These are phyloP conservation scores for Vombatus ursinus DNA, from an alignment of 2,113 vertebrate genomes.

Conservation along the genomic window DNA sequence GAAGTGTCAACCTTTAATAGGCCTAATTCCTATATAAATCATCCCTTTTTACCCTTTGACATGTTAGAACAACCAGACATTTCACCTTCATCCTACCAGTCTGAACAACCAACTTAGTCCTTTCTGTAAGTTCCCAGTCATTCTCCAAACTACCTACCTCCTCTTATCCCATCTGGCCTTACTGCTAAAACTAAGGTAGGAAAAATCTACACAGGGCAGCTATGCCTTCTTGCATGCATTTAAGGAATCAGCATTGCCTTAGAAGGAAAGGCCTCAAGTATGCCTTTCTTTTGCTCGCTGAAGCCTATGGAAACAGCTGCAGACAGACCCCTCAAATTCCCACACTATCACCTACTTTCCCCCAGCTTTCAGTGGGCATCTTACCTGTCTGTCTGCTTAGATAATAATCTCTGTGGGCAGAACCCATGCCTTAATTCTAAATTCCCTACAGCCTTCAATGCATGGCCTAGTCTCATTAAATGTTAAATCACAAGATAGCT, in stretches of 20 bases:
- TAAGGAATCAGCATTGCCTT: conserved; percentile 7
- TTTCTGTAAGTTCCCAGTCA: background rate
- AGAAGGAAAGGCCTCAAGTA: conserved; percentile 20
- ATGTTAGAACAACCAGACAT: background rate
- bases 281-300: background rate
- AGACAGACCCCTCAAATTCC: background rate
- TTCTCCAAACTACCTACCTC: background rate
- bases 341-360: background rate
- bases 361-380: background rate
- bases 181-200: conserved; percentile 9
- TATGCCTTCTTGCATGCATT: background rate
- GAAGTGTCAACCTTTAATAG: background rate
- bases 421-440: conserved; percentile 26
- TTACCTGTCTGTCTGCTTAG: conserved; percentile 2
- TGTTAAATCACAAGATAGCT: background rate
- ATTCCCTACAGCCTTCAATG: background rate
- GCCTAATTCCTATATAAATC: background rate
- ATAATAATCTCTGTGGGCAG: background rate
- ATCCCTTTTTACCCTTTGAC: background rate
- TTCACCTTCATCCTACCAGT: background rate
- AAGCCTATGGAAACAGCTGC: conserved; percentile 19
- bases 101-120: background rate
- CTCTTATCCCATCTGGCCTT: background rate
- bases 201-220: background rate
- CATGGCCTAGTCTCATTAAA: background rate